These are phyloP conservation scores for Acomys russatus DNA, from an alignment of 2,797 vertebrate genomes.

Conservation along the genomic window DNA sequence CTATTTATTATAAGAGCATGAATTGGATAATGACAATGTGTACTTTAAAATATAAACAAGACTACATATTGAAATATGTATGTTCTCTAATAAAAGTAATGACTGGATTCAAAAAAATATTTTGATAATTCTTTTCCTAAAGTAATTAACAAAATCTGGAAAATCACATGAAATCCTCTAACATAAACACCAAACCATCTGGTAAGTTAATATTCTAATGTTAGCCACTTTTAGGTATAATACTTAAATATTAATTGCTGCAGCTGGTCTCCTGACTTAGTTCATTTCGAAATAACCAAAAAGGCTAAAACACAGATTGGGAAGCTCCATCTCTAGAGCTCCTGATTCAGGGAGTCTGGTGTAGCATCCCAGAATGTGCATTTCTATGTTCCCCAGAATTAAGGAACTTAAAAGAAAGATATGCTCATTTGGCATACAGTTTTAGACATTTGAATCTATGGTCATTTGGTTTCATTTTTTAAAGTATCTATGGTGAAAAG, in stretches of 20 bases:
- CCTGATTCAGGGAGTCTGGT: neutral
- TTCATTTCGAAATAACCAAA: neutral
- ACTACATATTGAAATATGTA: constrained; percentile 13
- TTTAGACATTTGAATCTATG: neutral
- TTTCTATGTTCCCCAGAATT: neutral
- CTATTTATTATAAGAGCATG: neutral
- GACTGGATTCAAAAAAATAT: neutral
- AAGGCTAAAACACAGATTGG: neutral
- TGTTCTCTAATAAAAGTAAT: constrained; percentile 43
- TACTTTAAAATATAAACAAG: constrained; percentile 34
- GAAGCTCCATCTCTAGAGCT: neutral
- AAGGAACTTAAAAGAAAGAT: neutral
- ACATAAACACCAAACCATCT: neutral
- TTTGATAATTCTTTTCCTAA: neutral
- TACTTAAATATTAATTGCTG: neutral
- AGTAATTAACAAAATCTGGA: constrained; percentile 32
- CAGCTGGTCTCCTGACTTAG: neutral
- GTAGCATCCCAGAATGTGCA: neutral
- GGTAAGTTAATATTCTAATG: constrained; percentile 26
- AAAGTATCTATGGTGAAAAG: neutral
- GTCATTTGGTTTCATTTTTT: neutral
- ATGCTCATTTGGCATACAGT: neutral
- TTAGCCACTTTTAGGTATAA: neutral
- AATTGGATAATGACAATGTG: neutral
- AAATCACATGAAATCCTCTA: constrained; percentile 29